phyloP scores from a whole-genome alignment of 2,113 vertebrate genomes.

The Megaleporinus macrocephalus region DNA sequence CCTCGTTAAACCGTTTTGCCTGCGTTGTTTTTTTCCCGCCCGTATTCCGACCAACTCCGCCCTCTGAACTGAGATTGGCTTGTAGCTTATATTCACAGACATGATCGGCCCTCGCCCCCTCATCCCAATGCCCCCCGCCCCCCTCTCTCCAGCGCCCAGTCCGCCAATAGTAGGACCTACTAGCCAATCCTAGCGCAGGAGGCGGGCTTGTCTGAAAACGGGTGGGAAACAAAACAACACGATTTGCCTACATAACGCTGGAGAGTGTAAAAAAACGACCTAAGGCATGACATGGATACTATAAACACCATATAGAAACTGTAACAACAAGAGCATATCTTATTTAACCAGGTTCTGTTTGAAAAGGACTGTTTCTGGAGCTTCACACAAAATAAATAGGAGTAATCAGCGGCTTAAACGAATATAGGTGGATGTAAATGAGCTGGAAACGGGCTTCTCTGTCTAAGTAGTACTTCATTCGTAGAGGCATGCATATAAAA shows the following conservation, averaged over 20 bases:
- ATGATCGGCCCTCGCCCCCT: no score
- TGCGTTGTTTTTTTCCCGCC: neutral
- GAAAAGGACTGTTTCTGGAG: no score
- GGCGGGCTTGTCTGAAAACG: neutral
- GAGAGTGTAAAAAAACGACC: neutral
- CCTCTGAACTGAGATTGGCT: neutral
- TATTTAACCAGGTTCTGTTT: neutral
- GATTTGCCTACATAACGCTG: neutral
- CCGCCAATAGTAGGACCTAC: neutral
- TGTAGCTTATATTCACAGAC: neutral
- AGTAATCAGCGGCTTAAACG: neutral
- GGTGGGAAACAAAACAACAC: neutral
- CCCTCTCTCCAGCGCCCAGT: neutral
- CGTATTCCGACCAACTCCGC: neutral
- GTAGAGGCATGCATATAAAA: neutral
- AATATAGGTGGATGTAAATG: neutral
- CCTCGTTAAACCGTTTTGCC: constrained; percentile 52
- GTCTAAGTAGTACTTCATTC: neutral
- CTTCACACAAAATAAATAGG: neutral
- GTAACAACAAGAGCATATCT: neutral
- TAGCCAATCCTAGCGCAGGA: neutral
- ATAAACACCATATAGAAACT: neutral
- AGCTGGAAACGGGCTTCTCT: neutral
- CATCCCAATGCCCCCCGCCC: no score
- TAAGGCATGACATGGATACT: neutral